phyloP scores from a whole-genome alignment of 2,797 vertebrate species.

The Anisognathus igniventris region DNA sequence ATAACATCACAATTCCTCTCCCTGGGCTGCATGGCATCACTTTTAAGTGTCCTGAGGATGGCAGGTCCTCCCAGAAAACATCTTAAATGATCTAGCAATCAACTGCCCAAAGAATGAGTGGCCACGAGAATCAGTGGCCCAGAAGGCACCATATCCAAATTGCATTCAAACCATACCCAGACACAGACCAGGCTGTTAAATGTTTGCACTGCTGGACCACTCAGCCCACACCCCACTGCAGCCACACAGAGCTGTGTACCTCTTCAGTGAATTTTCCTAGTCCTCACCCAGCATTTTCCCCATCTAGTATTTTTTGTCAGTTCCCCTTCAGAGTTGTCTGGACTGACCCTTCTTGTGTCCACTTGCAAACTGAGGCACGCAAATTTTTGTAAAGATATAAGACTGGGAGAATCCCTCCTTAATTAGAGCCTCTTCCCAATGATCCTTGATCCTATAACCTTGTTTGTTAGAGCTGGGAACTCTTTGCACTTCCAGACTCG shows the following conservation, averaged over 20 bases:
- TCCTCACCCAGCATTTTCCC: neutral
- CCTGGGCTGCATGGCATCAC: neutral
- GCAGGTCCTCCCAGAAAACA: neutral
- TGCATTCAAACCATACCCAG: neutral
- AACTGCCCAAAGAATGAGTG: neutral
- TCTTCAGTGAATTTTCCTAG: neutral
- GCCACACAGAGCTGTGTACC: neutral
- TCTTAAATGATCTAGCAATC: neutral
- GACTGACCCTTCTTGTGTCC: neutral
- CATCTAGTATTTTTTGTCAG: neutral
- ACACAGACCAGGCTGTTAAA: neutral
- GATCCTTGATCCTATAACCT: neutral
- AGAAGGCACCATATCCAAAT: neutral
- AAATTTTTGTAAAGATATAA: neutral
- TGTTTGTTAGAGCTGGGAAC: neutral
- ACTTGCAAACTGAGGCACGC: neutral
- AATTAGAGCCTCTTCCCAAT: neutral
- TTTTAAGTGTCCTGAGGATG: neutral
- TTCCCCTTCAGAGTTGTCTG: neutral
- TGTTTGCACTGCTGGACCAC: neutral
- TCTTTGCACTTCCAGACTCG: neutral
- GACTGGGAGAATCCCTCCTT: neutral
- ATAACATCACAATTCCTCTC: neutral
- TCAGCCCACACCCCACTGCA: neutral
- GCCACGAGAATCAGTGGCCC: neutral